phyloP scores from a whole-genome alignment of 2,888 invertebrate species.

The Cataglyphis rosenhaueri region DNA sequence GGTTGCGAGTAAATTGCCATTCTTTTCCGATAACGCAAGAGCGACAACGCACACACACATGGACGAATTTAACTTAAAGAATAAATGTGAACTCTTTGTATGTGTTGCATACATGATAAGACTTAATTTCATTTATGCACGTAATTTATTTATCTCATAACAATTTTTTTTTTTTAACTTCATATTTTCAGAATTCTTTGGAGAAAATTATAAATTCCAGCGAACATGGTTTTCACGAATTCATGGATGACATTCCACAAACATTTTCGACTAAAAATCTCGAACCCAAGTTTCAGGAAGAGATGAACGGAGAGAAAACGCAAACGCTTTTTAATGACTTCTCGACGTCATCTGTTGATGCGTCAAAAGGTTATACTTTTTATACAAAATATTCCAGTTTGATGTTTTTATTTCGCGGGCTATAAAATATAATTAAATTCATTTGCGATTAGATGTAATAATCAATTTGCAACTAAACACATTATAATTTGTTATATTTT shows the following conservation, averaged over 20 bases:
- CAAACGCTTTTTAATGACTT: constrained; percentile 24
- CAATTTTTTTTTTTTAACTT: background rate
- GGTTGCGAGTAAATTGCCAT: background rate
- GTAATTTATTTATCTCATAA: background rate
- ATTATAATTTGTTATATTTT: background rate
- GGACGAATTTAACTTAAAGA: constrained; percentile 46
- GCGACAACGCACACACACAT: constrained; percentile 30
- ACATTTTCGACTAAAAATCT: constrained; percentile 52
- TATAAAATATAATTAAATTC: constrained; percentile 11
- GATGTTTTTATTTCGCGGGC: background rate
- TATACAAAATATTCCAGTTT: background rate
- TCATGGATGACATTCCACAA: constrained; percentile 57
- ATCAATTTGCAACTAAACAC: background rate
- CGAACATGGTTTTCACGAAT: constrained; percentile 54
- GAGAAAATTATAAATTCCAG: constrained; percentile 54
- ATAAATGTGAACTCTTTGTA: constrained; percentile 59
- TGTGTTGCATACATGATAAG: background rate
- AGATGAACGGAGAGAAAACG: constrained; percentile 31
- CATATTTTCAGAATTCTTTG: constrained; percentile 56
- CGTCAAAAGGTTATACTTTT: constrained; percentile 22
- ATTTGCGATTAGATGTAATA: background rate
- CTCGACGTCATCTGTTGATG: constrained; percentile 6
- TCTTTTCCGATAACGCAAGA: constrained; percentile 33
- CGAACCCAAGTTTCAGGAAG: constrained; percentile 52
- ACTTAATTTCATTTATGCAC: constrained; percentile 4